These are phyloP conservation scores for Cryptoblepharus egeriae DNA, from an alignment of 2,797 vertebrate species.

Conservation along the genomic window DNA sequence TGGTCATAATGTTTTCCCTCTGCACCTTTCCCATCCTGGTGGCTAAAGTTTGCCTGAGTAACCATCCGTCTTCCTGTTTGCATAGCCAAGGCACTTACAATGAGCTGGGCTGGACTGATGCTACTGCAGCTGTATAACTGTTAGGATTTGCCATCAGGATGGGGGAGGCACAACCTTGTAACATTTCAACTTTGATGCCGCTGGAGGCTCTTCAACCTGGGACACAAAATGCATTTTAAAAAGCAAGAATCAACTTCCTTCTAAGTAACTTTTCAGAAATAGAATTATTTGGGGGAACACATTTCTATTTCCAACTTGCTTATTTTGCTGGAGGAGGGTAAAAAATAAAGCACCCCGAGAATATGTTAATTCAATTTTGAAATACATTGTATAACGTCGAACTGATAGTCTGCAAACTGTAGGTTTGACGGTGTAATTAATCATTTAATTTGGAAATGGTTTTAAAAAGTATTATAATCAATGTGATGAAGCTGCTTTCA, in stretches of 20 bases:
- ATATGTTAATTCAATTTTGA: background rate
- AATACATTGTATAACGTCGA: too few relatives aligned
- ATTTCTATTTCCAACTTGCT: background rate
- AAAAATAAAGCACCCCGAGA: too few relatives aligned
- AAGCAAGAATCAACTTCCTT: background rate
- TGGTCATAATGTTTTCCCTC: constrained; percentile 79
- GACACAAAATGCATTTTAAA: constrained; percentile 3
- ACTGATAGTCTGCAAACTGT: too few relatives aligned
- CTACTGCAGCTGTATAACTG: constrained; percentile 69
- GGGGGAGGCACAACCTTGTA: background rate
- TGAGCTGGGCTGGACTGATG: constrained; percentile 66
- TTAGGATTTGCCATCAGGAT: background rate
- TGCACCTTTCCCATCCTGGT: constrained; percentile 82
- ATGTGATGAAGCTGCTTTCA: background rate
- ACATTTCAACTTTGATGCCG: constrained; percentile 41
- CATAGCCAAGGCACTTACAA: constrained; percentile 77
- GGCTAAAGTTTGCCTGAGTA: constrained; percentile 78
- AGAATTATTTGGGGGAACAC: background rate
- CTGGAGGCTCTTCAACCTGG: background rate
- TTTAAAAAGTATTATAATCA: background rate
- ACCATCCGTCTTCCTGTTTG: constrained; percentile 80
- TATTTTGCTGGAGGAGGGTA: background rate
- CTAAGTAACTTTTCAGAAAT: background rate
- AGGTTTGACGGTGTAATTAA: too few relatives aligned
- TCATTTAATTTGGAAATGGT: background rate